phyloP scores from a whole-genome alignment of 2,888 invertebrate genomes.

The Rhamphomyia laevipes region DNA sequence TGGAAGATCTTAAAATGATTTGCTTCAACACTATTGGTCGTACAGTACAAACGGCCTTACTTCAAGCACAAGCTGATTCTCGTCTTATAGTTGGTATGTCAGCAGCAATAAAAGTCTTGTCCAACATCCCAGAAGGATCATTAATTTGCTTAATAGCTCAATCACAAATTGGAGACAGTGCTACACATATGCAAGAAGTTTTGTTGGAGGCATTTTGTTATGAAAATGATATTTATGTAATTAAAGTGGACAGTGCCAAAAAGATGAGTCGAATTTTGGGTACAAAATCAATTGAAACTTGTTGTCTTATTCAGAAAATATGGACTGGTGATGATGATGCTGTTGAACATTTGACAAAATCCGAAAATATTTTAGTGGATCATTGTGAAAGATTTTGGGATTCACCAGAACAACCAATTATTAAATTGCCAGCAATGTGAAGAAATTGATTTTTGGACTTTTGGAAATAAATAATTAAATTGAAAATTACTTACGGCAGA shows the following conservation, averaged over 20 bases:
- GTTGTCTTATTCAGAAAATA: slow-evolving; percentile 38
- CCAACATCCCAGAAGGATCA: slow-evolving; percentile 43
- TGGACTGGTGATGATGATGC: slow-evolving; percentile 29
- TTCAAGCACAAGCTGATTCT: slow-evolving; percentile 32
- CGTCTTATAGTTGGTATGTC: slow-evolving; percentile 35
- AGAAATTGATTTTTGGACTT: slow-evolving; percentile 16
- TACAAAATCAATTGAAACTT: slow-evolving; percentile 41
- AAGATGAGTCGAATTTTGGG: slow-evolving; percentile 40
- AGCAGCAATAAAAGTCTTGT: slow-evolving; percentile 32
- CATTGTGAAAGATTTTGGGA: slow-evolving; percentile 56
- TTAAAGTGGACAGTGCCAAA: slow-evolving; percentile 49
- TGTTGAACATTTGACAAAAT: slow-evolving; percentile 44
- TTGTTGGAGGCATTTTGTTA: slow-evolving; percentile 57
- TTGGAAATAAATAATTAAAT: background rate
- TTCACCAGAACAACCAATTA: slow-evolving; percentile 48
- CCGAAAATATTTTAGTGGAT: slow-evolving; percentile 51
- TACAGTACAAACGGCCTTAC: slow-evolving; percentile 30
- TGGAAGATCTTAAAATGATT: too few species aligned
- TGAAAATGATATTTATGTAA: slow-evolving; percentile 59
- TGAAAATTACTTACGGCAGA: too few species aligned
- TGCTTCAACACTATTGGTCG: slow-evolving; percentile 23
- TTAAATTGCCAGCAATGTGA: slow-evolving; percentile 54
- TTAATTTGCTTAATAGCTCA: slow-evolving; percentile 51
- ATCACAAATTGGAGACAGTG: slow-evolving; percentile 49
- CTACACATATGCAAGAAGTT: slow-evolving; percentile 59